Evolutionary conservation across 2,113 vertebrate genomes (phyloP), one percentile per base, ranked within the genome.

Genomic region (Pachyramphus minor): DNA sequence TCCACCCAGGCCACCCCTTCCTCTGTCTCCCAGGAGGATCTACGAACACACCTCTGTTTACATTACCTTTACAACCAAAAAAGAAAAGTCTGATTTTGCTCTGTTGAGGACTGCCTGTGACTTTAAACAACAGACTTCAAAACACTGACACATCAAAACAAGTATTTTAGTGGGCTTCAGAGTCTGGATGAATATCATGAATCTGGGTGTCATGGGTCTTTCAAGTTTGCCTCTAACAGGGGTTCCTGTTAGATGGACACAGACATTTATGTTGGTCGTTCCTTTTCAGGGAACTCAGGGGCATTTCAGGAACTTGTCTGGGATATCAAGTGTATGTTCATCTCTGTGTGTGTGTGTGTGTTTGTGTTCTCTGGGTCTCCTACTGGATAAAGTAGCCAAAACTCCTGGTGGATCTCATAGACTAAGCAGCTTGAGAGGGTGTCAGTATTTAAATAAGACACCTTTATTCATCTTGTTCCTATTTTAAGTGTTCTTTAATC

Each of bases 261-360:
- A 79, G n/a, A 5, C 4, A 19, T 79, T 88, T 68, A 14, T 60
- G 22, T 60, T 59, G 82, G 56, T 21, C 3, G 2, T 50, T 76
- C 18, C 24, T 72, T 83, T 79, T 44, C 41, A 23, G 39, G 28
- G 62, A 90, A 50, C 33, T 50, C 23, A 3, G 77, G 49, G 35
- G 18, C 33, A 35, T 76, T 85, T 69, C 58, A 87, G 66, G 66
- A 90, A 55, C n/a, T 67, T 44, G 11, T n/a, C 55, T 73, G 8
- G 6, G 11, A 55, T 37, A 17, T 76, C 25, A 37, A 66, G 35
- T 33, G 19, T 39, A 23, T 4, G 1, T 74, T 74, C 42, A 33
- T 55, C 23, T 85, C 10, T 0, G 0, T 33, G 5, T 63, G 18
- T 50, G 28, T 39, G 27, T 33, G 15, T 19, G 15, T 53, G 11